Evolutionary conservation across 2,797 vertebrate genomes (phyloP).

Genomic region (Distichodus sexfasciatus): DNA sequence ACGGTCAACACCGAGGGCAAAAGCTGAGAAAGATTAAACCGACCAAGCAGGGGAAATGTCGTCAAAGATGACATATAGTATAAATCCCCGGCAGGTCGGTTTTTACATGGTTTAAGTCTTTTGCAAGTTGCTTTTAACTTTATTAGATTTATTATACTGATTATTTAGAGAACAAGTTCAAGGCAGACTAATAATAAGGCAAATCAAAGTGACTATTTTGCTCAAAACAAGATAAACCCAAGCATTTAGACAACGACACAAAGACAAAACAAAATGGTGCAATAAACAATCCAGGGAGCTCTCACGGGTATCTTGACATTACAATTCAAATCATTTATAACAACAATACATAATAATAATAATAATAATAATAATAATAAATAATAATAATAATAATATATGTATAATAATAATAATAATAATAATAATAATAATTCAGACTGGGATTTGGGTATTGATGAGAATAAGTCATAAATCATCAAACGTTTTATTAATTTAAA

Average conservation of each 20-base stretch:
- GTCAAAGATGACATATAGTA: background rate
- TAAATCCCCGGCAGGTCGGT: background rate
- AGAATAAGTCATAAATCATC: conserved; percentile 72
- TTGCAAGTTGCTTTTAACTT: background rate
- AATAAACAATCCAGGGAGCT: too few species aligned
- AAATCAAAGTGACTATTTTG: background rate
- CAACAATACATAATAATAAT: background rate
- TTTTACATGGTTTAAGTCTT: background rate
- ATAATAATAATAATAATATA: background rate
- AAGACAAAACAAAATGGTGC: too few species aligned
- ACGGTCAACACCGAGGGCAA: conserved; percentile 8
- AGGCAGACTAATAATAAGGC: background rate
- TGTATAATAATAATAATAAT: conserved; percentile 11
- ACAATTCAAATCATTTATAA: background rate
- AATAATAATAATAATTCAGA: conserved; percentile 12
- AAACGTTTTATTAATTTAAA: conserved; percentile 76
- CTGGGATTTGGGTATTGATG: conserved; percentile 23
- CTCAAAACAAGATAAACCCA: background rate
- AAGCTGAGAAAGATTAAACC: too few species aligned
- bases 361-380: background rate
- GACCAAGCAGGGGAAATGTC: too few species aligned
- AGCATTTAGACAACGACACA: background rate
- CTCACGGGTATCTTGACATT: background rate
- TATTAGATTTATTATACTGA: background rate
- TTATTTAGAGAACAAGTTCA: background rate